Evolutionary conservation across 2,888 invertebrate species (phyloP).

Genomic region (Ophion costatus): DNA sequence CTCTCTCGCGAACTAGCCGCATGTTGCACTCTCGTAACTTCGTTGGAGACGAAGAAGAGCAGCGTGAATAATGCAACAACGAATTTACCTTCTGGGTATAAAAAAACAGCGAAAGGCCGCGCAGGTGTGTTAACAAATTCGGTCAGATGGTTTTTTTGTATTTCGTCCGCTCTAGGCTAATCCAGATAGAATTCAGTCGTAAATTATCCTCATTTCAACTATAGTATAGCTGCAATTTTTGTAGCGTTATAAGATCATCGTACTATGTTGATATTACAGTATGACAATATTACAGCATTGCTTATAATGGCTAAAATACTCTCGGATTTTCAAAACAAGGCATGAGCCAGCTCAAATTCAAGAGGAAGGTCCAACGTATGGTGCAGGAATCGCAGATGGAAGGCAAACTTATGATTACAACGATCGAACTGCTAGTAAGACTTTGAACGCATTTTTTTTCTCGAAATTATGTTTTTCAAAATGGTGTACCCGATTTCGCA

Average conservation of each 20-base stretch:
- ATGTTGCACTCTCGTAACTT: not conserved
- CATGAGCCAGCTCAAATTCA: too few relatives aligned
- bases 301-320: too few relatives aligned
- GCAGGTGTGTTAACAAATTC: not conserved
- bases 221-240: not conserved
- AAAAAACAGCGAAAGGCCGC: not conserved
- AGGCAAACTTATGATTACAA: too few relatives aligned
- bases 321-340: too few relatives aligned
- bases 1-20: slow-evolving; percentile 12
- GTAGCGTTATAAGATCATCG: not conserved
- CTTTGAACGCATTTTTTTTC: too few relatives aligned
- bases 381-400: too few relatives aligned
- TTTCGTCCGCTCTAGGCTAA: not conserved
- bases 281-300: too few relatives aligned
- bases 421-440: too few relatives aligned
- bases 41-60: slow-evolving; percentile 6
- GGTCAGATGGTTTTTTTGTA: not conserved
- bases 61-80: slow-evolving; percentile 48
- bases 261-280: not conserved
- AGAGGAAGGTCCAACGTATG: too few relatives aligned
- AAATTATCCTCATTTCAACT: not conserved
- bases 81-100: slow-evolving; percentile 30
- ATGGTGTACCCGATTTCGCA: too few relatives aligned
- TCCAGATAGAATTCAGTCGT: not conserved
- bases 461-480: too few relatives aligned